Evolutionary conservation across 2,888 invertebrate species (phyloP).

Genomic region (Norana najaformis): DNA sequence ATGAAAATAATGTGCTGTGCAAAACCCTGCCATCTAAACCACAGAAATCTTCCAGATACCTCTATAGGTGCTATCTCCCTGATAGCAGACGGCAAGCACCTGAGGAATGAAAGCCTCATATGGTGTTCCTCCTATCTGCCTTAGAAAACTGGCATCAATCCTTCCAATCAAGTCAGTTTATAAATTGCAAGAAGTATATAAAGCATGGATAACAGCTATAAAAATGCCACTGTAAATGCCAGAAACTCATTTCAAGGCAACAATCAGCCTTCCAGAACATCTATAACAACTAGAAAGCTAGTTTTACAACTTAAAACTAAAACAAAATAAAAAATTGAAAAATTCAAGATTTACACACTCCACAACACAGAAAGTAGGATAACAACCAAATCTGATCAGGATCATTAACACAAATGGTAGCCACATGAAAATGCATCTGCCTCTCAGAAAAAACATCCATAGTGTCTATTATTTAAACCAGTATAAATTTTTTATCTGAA

Average conservation of each 20-base stretch:
- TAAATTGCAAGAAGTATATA: background rate
- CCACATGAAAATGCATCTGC: background rate
- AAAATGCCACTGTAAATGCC: background rate
- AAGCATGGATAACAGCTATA: background rate
- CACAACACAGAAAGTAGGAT: background rate
- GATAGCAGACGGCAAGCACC: background rate
- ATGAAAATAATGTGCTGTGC: background rate
- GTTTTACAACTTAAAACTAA: slow-evolving; percentile 13
- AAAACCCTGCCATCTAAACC: background rate
- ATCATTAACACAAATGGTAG: background rate
- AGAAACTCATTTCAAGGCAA: background rate
- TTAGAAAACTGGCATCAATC: background rate
- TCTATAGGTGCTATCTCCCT: background rate
- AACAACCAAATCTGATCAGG: background rate
- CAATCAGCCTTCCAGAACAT: background rate
- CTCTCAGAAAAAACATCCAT: background rate
- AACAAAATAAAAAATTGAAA: background rate
- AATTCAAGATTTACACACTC: background rate
- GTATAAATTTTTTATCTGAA: background rate
- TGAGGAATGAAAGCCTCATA: slow-evolving; percentile 3
- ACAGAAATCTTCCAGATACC: background rate
- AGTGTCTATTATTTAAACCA: background rate
- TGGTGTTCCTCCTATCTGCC: background rate
- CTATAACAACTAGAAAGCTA: background rate
- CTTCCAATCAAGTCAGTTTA: background rate